These are phyloP conservation scores for Phrynocephalus versicolor DNA, from an alignment of 2,113 vertebrate genomes.

Conservation along the genomic window DNA sequence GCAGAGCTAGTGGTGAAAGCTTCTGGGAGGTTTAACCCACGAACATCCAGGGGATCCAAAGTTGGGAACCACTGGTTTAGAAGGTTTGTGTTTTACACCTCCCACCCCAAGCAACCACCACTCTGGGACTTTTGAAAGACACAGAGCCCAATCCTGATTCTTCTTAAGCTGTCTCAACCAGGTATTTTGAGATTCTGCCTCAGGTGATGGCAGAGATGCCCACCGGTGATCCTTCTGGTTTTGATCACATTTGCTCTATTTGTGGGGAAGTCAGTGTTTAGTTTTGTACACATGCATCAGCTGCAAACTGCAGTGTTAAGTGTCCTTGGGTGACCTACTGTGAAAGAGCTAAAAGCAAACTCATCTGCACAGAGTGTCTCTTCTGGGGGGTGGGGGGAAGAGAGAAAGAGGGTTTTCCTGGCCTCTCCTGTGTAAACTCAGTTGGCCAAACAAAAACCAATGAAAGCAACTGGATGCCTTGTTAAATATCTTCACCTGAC, in stretches of 20 bases:
- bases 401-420: neutral
- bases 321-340: constrained; percentile 18
- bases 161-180: neutral
- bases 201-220: neutral
- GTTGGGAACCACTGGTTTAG: neutral
- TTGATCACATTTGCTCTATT: neutral
- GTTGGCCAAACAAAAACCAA: neutral
- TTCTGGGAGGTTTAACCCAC: neutral
- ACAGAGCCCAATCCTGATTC: neutral
- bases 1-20: neutral
- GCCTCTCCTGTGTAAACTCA: neutral
- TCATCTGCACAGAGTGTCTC: neutral
- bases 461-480: neutral
- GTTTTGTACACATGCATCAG: neutral
- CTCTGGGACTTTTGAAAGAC: neutral
- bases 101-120: neutral
- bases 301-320: neutral
- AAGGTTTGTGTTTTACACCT: neutral
- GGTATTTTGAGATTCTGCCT: neutral
- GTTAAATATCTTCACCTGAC: too few relatives aligned
- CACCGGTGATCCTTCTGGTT: neutral
- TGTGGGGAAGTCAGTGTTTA: neutral
- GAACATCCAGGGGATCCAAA: too few relatives aligned
- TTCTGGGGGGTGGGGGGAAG: neutral
- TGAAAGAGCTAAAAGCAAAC: neutral